A percentile compares a stretch with the other conserved stretches of the same genome.
Evolutionary conservation across 1,140 invertebrate genomes (phyloP).

Genomic region (Eufriesea mexicana): DNA sequence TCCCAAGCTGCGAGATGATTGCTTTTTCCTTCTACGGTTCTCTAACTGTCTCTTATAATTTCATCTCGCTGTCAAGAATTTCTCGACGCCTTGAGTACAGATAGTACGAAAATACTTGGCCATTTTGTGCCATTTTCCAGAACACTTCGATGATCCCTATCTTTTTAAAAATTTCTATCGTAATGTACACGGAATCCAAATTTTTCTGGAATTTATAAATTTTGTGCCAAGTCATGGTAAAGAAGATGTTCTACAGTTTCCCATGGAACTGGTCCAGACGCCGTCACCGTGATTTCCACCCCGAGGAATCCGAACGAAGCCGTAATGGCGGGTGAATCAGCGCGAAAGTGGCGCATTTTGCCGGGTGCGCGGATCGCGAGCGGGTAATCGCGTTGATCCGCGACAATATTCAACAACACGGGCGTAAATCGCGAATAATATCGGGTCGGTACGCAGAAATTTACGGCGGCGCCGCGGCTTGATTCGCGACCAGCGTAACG

Average conservation of each 20-base stretch:
- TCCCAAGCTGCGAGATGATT: neutral
- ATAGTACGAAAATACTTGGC: too few relatives aligned
- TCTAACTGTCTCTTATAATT: too few relatives aligned
- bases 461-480: neutral
- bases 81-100: too few relatives aligned
- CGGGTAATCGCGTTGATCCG: slow-evolving; percentile 31
- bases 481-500: slow-evolving; percentile 25
- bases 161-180: too few relatives aligned
- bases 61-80: too few relatives aligned
- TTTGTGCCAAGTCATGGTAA: too few relatives aligned
- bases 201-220: too few relatives aligned
- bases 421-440: slow-evolving; percentile 23
- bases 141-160: too few relatives aligned
- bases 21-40: too few relatives aligned
- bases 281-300: neutral
- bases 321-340: neutral
- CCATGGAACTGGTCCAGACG: neutral
- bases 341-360: neutral
- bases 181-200: too few relatives aligned
- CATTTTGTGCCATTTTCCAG: too few relatives aligned
- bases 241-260: neutral
- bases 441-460: slow-evolving; percentile 3
- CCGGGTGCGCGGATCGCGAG: slow-evolving; percentile 16
- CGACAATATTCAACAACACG: slow-evolving; percentile 22
- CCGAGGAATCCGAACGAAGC: neutral